Evolutionary conservation across 1,140 invertebrate genomes (phyloP).

Genomic region (Platyura marginata): DNA sequence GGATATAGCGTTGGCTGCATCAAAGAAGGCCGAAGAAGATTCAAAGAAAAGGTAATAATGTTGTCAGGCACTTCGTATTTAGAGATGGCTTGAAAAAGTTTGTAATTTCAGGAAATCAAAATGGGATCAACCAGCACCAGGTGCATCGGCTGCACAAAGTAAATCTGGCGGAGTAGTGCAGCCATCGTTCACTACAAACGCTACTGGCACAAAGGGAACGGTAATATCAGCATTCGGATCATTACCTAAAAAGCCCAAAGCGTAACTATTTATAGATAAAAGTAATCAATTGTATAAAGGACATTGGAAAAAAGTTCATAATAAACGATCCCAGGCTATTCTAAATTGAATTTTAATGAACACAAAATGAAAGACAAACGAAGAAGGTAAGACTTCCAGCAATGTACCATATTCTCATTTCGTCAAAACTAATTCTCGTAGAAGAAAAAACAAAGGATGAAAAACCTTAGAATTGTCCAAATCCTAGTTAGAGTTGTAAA

Average conservation of each 20-base stretch:
- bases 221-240: slow-evolving; percentile 78
- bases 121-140: slow-evolving; percentile 69
- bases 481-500: too few relatives aligned
- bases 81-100: slow-evolving; percentile 37
- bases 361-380: too few relatives aligned
- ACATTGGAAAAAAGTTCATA: too few relatives aligned
- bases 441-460: too few relatives aligned
- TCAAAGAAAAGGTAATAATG: slow-evolving; percentile 23
- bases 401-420: too few relatives aligned
- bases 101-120: slow-evolving; percentile 50
- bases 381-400: too few relatives aligned
- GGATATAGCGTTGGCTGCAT: slow-evolving; percentile 71
- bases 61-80: neutral
- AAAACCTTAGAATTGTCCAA: too few relatives aligned
- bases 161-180: slow-evolving; percentile 21
- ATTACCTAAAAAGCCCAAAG: slow-evolving; percentile 51
- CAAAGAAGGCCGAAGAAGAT: slow-evolving; percentile 44
- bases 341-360: too few relatives aligned
- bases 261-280: too few relatives aligned
- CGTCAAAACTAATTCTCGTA: too few relatives aligned
- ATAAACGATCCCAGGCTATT: too few relatives aligned
- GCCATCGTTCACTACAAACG: slow-evolving; percentile 51
- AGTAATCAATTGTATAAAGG: too few relatives aligned
- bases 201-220: slow-evolving; percentile 68
- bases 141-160: slow-evolving; percentile 10